Base-by-base conservation (phyloP, 2,888 invertebrate genomes). In the Drosophila paramelanica region DNA sequence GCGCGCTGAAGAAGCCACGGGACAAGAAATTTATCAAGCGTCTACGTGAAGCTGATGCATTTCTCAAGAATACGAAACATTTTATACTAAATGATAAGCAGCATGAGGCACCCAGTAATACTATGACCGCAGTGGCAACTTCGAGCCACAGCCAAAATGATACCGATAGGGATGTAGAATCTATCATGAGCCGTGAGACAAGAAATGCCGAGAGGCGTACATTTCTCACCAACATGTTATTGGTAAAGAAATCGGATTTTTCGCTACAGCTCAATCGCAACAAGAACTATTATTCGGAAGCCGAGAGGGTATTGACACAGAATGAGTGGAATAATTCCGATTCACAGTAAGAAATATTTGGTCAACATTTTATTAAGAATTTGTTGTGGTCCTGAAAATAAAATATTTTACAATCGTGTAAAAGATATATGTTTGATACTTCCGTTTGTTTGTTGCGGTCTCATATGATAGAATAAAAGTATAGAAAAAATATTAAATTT, bases 141-240 rank as follows among this genome's bases (percentile, higher is more conserved):
- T 14, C 17, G 0, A 56, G 0, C 4, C 23, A 17, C 23, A n/a
- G 0, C 4, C 23, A 17, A 27, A n/a, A 13, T 42, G 11, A 39
- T 5, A 6, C 3, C 1, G 55, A 33, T 1, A 6, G 1, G 0
- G 41, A 47, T 1, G 17, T 2, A 1, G 23, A 2, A 2, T 0
- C 0, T 20, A 10, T 10, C 1, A 2, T 25, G 0, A 2, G 13
- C 0, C 7, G 6, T 2, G 38, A 25, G 1, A 23, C 23, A 3
- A 25, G 43, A 1, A 17, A 5, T 1, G 41, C 47, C 1, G 65
- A 67, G 17, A 67, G 20, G 8, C 56, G 43, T 0, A 17, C 39
- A 1, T 79, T 77, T 27, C 58, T 80, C 0, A 46, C 46, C 23
- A 79, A 79, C 7, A 67, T 79, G 81, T 3, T 81, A 4, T 14